Percentiles rank a stretch among this genome's conserved stretches.
These are phyloP conservation scores for Rhabdomys dilectus DNA, from an alignment of 2,113 vertebrate genomes.

Conservation along the genomic window DNA sequence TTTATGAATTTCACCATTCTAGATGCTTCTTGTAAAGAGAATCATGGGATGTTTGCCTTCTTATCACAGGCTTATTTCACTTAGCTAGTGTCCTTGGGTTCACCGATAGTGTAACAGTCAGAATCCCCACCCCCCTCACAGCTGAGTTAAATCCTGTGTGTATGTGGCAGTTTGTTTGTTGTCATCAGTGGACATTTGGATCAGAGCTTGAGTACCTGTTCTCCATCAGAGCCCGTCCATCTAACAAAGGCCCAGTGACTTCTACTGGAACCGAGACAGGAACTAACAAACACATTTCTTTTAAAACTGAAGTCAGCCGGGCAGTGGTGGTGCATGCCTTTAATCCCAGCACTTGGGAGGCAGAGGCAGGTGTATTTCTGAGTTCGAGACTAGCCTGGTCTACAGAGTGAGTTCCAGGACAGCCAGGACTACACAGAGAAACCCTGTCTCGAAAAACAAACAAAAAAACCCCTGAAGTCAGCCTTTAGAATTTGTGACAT, in stretches of 20 bases:
- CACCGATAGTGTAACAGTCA: neutral
- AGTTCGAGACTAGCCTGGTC: too few relatives aligned
- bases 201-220: neutral
- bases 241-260: neutral
- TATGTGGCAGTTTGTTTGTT: neutral
- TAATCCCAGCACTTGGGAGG: too few relatives aligned
- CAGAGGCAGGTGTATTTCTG: too few relatives aligned
- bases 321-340: too few relatives aligned
- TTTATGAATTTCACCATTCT: neutral
- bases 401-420: too few relatives aligned
- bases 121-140: constrained; percentile 11
- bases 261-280: too few relatives aligned
- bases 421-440: too few relatives aligned
- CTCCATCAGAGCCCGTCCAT: neutral
- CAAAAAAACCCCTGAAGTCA: too few relatives aligned
- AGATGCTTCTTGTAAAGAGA: neutral
- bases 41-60: neutral
- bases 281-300: neutral
- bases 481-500: neutral
- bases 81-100: neutral
- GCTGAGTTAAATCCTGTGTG: neutral
- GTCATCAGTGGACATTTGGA: neutral
- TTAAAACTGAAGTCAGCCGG: neutral
- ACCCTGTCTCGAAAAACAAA: too few relatives aligned
- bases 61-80: neutral